Percentiles rank a stretch among this genome's conserved stretches.
These are phyloP conservation scores for Callionymus lyra DNA, from an alignment of 2,113 vertebrate genomes.

Conservation along the genomic window DNA sequence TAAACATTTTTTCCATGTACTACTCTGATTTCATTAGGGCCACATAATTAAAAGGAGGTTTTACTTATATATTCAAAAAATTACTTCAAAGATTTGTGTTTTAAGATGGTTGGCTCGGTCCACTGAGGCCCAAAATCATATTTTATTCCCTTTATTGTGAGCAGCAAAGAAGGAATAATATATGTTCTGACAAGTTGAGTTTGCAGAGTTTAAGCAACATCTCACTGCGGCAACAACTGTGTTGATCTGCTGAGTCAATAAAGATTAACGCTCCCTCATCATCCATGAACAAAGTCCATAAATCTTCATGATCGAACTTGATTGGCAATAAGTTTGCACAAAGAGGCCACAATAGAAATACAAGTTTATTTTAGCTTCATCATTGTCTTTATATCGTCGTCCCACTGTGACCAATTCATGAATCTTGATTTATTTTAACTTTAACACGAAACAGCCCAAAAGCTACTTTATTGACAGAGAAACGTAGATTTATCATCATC, in stretches of 20 bases:
- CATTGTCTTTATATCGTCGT: too few species aligned
- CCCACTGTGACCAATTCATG: too few species aligned
- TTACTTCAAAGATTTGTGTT: not conserved
- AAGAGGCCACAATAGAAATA: conserved; percentile 12
- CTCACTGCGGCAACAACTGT: conserved; percentile 1
- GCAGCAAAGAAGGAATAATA: not conserved
- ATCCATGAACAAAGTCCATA: conserved; percentile 35
- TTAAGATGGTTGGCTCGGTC: not conserved
- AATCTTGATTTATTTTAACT: too few species aligned
- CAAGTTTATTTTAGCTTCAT: too few species aligned
- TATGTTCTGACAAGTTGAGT: not conserved
- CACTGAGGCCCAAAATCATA: not conserved
- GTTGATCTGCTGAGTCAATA: conserved; percentile 13
- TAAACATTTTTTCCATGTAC: too few species aligned
- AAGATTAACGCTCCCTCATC: conserved; percentile 23
- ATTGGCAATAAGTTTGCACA: conserved; percentile 20
- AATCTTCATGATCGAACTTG: conserved; percentile 42
- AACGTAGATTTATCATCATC: too few species aligned
- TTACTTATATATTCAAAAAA: too few species aligned
- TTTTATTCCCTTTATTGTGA: not conserved
- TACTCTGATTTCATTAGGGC: too few species aligned
- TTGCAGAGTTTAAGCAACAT: not conserved
- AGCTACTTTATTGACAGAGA: too few species aligned
- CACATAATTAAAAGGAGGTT: too few species aligned
- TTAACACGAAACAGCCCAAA: too few species aligned